Conservation (phyloP, 2,113 vertebrate species). For the Rhagologus leucostigma region DNA sequence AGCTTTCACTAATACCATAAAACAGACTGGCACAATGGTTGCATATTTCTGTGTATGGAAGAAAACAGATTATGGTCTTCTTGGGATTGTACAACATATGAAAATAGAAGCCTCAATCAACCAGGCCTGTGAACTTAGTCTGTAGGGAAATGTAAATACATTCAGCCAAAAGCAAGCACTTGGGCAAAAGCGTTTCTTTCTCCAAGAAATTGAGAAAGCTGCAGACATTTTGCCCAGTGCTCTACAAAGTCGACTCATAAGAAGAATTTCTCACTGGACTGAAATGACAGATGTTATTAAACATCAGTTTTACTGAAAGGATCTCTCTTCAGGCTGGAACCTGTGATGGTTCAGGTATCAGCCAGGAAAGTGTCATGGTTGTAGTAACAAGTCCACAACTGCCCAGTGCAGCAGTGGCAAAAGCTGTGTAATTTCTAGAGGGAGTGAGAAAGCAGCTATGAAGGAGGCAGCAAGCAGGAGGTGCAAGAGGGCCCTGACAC, state of each 20-base stretch:
- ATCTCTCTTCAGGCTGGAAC: background rate
- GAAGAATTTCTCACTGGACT: background rate
- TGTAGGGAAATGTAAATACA: background rate
- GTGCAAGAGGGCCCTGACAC: background rate
- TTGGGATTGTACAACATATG: background rate
- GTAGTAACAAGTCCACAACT: background rate
- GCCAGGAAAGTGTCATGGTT: background rate
- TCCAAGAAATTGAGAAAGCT: background rate
- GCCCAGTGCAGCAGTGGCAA: background rate
- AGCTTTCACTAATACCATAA: background rate
- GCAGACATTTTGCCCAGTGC: background rate
- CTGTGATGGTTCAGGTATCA: background rate
- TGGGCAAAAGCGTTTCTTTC: background rate
- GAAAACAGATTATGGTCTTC: background rate
- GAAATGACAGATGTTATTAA: background rate
- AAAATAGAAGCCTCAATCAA: conserved; percentile 17
- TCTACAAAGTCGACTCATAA: fast-evolving
- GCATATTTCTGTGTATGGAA: background rate
- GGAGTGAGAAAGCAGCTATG: background rate
- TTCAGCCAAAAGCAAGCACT: background rate
- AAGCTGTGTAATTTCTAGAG: background rate
- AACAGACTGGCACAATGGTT: background rate
- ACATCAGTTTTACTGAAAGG: background rate
- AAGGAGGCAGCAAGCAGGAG: background rate
- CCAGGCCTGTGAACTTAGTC: background rate